Conservation (phyloP, 2,888 invertebrate species). For the Ormia ochracea region DNA sequence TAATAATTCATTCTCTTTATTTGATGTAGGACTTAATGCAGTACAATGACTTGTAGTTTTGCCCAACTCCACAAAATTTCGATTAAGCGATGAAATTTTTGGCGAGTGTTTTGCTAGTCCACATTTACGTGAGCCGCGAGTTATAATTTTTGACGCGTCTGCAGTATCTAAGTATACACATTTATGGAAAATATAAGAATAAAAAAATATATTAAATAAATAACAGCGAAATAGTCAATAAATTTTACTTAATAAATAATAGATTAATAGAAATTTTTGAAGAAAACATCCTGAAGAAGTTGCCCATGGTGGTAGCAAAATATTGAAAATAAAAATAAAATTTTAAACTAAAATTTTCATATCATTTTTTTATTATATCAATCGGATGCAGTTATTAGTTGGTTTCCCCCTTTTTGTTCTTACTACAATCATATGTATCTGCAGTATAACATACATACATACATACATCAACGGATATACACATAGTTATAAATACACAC, state of each 20-base stretch:
- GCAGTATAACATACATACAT: too few species aligned
- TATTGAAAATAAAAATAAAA: too few species aligned
- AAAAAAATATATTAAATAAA: not conserved
- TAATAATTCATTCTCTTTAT: conserved; percentile 26
- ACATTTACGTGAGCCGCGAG: not conserved
- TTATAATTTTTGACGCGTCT: not conserved
- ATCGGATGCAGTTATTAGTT: too few species aligned
- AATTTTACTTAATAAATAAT: not conserved
- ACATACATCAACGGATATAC: too few species aligned
- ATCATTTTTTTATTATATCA: too few species aligned
- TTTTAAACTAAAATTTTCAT: too few species aligned
- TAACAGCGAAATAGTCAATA: not conserved
- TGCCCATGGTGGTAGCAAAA: too few species aligned
- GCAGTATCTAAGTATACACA: not conserved
- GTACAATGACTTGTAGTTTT: not conserved
- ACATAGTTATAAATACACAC: too few species aligned
- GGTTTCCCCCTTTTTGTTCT: too few species aligned
- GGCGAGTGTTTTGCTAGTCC: not conserved
- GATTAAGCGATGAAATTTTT: not conserved
- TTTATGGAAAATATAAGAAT: not conserved
- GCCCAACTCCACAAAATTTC: not conserved
- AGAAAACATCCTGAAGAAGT: too few species aligned
- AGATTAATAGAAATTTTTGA: too few species aligned
- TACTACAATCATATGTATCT: too few species aligned
- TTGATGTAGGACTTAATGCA: not conserved